Base-by-base conservation (phyloP, 2,113 vertebrate species). In the Dasyornis broadbenti region DNA sequence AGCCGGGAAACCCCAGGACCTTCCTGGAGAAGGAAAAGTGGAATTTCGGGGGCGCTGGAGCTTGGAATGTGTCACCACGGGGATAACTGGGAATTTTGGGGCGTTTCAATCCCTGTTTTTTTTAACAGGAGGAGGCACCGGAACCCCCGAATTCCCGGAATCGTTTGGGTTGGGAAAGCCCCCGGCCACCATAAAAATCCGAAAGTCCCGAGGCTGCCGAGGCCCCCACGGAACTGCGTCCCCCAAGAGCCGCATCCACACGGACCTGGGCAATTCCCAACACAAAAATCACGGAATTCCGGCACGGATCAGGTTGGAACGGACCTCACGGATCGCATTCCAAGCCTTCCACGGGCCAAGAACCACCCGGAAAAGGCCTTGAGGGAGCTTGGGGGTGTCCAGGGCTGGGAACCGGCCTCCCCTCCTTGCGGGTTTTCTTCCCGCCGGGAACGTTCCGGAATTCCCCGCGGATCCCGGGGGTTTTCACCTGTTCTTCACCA, bases 401-500 rank as follows among this genome's bases (percentile, higher is more conserved):
- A 80, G 30, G 26, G 16, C 31, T 37, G 76, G 42, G 52, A 37
- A 4, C 23, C 3, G 31, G 22, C 3, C 5, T 37, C 22, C 33
- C 75, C 40, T 26, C 40, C 16, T 6, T 6, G 49, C 11, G 24
- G 47, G 40, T 7, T 8, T 8, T 8, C 15, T 28, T 23, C n/a
- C 28, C 8, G 5, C 7, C 0, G 2, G 44, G 86, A 73, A 59
- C 21, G 10, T 14, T 28, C 27, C 20, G 1, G 77, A 17, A 45
- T 52, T 37, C 17, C 40, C 8, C 0, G 13, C 3, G 65, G 30
- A 24, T 17, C 7, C 20, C 24, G 4, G 2, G 20, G 31, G 1
- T 44, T 86, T 97, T n/a, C n/a, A 99, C 99, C 99, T 99, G 98
- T 99, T 99, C 95, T 99, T 99, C 53, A 99, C 97, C 54, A 99